Percentiles rank a stretch among this genome's conserved stretches.
phyloP scores from a whole-genome alignment of 2,797 vertebrate species.

The Onychomys arenicola region DNA sequence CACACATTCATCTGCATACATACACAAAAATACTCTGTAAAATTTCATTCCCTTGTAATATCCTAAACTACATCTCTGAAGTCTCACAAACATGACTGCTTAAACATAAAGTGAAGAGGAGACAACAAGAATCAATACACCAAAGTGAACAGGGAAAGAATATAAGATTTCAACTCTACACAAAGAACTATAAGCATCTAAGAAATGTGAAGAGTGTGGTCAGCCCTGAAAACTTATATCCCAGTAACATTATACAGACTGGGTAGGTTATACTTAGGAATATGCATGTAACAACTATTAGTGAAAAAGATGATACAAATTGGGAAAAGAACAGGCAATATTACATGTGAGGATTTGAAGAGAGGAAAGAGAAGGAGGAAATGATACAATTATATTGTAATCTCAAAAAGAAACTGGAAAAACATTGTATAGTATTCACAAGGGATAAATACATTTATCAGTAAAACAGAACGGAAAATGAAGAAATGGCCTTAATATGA shows the following conservation, averaged over 20 bases:
- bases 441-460: not conserved
- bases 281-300: not conserved
- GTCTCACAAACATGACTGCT: not conserved
- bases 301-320: not conserved
- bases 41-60: not conserved
- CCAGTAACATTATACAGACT: not conserved
- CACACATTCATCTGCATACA: not conserved
- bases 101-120: not conserved
- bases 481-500: not conserved
- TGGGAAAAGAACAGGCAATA: not conserved
- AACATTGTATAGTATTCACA: not conserved
- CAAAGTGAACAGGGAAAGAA: not conserved
- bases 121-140: not conserved
- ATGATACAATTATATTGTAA: not conserved
- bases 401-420: not conserved
- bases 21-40: not conserved
- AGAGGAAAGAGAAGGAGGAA: accelerated
- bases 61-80: not conserved
- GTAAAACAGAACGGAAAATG: too few species aligned
- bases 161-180: not conserved
- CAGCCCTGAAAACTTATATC: not conserved
- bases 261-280: not conserved
- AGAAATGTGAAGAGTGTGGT: not conserved
- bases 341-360: not conserved
- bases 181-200: not conserved